Evolutionary conservation across 1,140 invertebrate species (phyloP).

Genomic region (Saxidomus purpurata): DNA sequence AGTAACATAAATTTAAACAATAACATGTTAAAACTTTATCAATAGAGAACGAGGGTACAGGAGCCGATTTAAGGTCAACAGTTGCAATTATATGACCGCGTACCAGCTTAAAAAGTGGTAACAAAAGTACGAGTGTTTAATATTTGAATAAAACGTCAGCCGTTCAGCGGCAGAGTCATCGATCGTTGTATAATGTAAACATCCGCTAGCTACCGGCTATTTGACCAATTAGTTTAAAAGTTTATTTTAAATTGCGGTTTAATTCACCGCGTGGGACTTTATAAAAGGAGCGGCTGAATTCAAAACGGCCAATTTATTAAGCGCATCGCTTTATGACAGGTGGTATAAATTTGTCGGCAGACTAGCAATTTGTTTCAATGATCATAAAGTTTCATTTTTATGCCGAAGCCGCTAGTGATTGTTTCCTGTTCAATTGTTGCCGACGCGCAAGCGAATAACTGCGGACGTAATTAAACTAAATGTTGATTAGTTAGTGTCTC

Average conservation of each 20-base stretch:
- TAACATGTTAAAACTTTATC: no score
- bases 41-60: no score
- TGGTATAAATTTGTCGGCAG: not conserved
- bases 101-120: no score
- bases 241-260: slow-evolving; percentile 1
- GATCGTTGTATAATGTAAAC: slow-evolving; percentile 1
- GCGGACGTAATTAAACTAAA: no score
- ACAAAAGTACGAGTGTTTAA: no score
- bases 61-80: no score
- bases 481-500: not conserved
- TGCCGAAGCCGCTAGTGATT: not conserved
- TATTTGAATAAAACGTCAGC: no score
- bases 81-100: no score
- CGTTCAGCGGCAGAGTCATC: not conserved
- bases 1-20: no score
- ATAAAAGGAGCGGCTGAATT: not conserved
- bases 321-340: slow-evolving; percentile 2
- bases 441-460: no score
- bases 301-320: not conserved
- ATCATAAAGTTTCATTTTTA: not conserved
- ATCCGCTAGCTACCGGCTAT: slow-evolving; percentile 9
- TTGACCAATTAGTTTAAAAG: not conserved
- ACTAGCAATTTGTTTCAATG: not conserved
- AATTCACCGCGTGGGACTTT: not conserved
- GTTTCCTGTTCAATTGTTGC: no score